Conservation (phyloP, 1,140 invertebrate species). For the Atta colombica region DNA sequence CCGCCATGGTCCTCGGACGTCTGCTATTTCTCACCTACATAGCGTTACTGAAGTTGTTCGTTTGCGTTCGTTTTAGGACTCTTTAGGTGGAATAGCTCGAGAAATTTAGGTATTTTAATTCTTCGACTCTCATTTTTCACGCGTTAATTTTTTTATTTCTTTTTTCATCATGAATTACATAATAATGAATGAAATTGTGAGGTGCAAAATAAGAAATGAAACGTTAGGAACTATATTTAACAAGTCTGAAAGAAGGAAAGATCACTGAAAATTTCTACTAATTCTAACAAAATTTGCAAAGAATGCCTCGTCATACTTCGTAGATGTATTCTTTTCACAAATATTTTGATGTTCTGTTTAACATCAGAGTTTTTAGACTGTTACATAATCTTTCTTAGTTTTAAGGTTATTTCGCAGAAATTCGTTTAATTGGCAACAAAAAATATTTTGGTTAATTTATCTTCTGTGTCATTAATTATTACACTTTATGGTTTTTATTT, state of each 20-base stretch:
- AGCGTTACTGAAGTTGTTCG: neutral
- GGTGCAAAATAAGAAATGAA: neutral
- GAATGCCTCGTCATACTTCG: neutral
- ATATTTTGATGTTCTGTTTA: neutral
- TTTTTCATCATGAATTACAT: neutral
- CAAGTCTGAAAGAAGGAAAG: neutral
- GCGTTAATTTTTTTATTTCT: neutral
- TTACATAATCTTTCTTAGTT: conserved; percentile 65
- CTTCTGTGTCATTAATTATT: neutral
- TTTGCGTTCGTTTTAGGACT: neutral
- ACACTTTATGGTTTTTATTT: neutral
- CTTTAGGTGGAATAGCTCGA: conserved; percentile 28
- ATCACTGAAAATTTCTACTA: conserved; percentile 31
- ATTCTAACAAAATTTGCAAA: neutral
- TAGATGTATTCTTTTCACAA: neutral
- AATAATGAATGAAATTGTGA: neutral
- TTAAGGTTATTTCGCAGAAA: conserved; percentile 51
- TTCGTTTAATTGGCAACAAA: neutral
- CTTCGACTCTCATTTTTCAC: neutral
- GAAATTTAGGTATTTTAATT: conserved; percentile 68
- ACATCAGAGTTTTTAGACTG: neutral
- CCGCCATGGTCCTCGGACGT: no score
- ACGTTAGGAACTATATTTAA: neutral
- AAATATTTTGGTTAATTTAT: neutral
- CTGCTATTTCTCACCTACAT: neutral